Evolutionary conservation across 2,113 vertebrate genomes (phyloP).

Genomic region (Cottus gobio): DNA sequence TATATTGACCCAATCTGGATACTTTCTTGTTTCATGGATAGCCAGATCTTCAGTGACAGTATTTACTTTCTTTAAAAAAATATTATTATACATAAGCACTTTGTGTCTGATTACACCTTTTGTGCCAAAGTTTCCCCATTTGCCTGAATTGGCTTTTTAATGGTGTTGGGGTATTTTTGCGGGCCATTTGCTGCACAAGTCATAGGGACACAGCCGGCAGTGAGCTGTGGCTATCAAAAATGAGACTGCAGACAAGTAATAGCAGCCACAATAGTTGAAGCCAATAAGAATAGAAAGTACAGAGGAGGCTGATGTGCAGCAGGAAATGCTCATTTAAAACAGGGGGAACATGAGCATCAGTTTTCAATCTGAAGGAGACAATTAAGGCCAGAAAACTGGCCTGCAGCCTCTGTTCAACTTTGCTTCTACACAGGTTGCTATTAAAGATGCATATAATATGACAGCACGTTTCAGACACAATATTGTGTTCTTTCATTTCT

Average conservation of each 20-base stretch:
- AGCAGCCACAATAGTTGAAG: conserved; percentile 54
- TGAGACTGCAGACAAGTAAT: conserved; percentile 70
- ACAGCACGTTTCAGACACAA: not conserved
- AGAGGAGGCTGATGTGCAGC: conserved; percentile 39
- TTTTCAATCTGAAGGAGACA: conserved; percentile 53
- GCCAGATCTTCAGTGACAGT: not conserved
- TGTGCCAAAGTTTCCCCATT: conserved; percentile 61
- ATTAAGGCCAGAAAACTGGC: conserved; percentile 32
- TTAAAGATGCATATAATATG: conserved; percentile 2
- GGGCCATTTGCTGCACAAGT: conserved; percentile 67
- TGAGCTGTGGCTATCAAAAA: conserved; percentile 70
- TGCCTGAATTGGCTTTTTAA: conserved; percentile 64
- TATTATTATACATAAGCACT: conserved; percentile 46
- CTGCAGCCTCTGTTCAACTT: conserved; percentile 6
- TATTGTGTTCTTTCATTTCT: not conserved
- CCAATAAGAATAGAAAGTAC: conserved; percentile 51
- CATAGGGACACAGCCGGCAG: conserved; percentile 66
- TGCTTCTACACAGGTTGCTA: conserved; percentile 1
- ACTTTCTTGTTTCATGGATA: conserved; percentile 21
- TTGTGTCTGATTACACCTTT: conserved; percentile 52
- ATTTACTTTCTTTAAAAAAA: conserved; percentile 6
- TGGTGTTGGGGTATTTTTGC: conserved; percentile 51
- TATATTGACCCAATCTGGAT: not conserved
- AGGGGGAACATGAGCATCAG: conserved; percentile 38
- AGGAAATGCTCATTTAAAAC: conserved; percentile 55